phyloP scores from a whole-genome alignment of 2,888 invertebrate species.

The Vesta saturnalis region DNA sequence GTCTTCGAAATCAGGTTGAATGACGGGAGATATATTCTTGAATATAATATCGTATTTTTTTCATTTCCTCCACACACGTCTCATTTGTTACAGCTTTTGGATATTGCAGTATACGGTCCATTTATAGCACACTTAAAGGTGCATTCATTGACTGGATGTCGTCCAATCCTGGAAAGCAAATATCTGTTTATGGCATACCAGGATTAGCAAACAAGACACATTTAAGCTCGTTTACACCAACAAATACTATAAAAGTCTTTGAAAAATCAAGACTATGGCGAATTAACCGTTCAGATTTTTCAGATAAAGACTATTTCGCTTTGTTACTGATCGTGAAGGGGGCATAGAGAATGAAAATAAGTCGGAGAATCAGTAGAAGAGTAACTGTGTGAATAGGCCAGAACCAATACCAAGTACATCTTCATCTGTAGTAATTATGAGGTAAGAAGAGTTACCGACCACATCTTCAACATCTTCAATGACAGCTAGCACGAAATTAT shows the following conservation, averaged over 20 bases:
- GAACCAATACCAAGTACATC: no score
- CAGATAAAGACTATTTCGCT: no score
- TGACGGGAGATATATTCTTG: slow-evolving; percentile 4
- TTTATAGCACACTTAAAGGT: slow-evolving; percentile 14
- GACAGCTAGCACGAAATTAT: background rate
- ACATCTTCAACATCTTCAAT: background rate
- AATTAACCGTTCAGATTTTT: background rate
- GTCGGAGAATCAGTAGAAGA: background rate
- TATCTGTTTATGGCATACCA: slow-evolving; percentile 15
- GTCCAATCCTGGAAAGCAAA: slow-evolving; percentile 9
- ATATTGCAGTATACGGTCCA: slow-evolving; percentile 10
- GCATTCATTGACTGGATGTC: slow-evolving; percentile 16
- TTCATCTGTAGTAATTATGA: no score
- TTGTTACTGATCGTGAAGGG: background rate
- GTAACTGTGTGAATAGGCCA: slow-evolving; percentile 5
- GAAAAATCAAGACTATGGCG: slow-evolving; percentile 16
- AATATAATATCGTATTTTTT: slow-evolving; percentile 7
- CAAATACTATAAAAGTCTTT: slow-evolving; percentile 19
- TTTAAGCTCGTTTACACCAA: slow-evolving; percentile 8
- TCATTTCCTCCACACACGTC: background rate
- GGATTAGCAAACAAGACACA: slow-evolving; percentile 10
- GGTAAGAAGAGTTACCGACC: background rate
- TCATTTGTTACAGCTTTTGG: background rate
- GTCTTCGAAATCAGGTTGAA: slow-evolving; percentile 16
- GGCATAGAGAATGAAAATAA: background rate